phyloP scores from a whole-genome alignment of 2,113 vertebrate species.

The Tauraco erythrolophus region DNA sequence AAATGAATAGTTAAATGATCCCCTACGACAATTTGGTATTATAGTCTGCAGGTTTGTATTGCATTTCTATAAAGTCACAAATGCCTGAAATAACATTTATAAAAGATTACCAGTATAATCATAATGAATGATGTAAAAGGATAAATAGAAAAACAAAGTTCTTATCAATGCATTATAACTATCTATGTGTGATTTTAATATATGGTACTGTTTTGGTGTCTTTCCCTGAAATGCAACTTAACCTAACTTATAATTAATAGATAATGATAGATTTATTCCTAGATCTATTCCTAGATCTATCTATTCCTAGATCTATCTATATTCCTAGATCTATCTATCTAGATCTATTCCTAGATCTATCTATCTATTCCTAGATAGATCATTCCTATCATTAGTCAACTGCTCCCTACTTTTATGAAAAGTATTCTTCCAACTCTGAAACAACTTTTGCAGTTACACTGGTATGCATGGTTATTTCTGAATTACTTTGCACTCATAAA shows the following conservation, averaged over 20 bases:
- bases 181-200: background rate
- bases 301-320: too few species aligned
- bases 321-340: too few species aligned
- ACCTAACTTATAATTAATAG: background rate
- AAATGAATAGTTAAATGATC: background rate
- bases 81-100: background rate
- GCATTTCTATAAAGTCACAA: background rate
- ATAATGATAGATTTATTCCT: too few species aligned
- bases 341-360: too few species aligned
- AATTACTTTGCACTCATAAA: background rate
- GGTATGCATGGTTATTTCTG: background rate
- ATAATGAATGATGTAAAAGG: background rate
- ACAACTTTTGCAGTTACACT: background rate
- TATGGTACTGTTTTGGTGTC: background rate
- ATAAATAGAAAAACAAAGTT: background rate
- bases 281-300: too few species aligned
- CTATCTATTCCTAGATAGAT: too few species aligned
- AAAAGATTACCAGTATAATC: background rate
- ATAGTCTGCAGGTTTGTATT: background rate
- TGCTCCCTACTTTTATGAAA: too few species aligned
- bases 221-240: background rate
- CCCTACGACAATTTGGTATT: background rate
- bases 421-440: background rate
- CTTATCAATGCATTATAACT: background rate
- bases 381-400: too few species aligned